Conservation (phyloP, 2,113 vertebrate species). For the Aramus guarauna region DNA sequence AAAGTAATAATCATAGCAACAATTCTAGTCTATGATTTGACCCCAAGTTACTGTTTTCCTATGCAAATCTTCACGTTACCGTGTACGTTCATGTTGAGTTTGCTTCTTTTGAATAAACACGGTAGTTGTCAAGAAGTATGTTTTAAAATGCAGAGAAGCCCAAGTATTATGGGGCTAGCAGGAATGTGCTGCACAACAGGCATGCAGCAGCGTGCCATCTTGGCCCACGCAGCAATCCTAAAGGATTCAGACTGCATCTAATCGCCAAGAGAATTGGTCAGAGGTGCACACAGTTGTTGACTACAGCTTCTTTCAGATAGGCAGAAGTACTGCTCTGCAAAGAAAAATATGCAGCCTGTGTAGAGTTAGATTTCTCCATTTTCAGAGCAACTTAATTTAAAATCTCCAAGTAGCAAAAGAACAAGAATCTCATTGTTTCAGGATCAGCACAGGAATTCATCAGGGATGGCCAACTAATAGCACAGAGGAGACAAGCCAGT, state of each 20-base stretch:
- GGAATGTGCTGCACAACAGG: background rate
- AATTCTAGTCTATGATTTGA: background rate
- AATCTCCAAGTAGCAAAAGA: background rate
- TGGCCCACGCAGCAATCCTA: background rate
- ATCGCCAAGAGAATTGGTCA: background rate
- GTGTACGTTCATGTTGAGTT: background rate
- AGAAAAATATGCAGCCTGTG: background rate
- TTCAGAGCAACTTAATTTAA: background rate
- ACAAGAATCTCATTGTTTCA: background rate
- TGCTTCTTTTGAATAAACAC: background rate
- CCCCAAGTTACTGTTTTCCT: background rate
- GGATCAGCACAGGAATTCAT: background rate
- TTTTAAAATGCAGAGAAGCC: background rate
- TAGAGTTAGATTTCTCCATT: background rate
- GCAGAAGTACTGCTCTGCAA: background rate
- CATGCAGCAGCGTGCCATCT: rapidly evolving
- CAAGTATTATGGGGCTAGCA: background rate
- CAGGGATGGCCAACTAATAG: background rate
- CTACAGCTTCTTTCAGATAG: background rate
- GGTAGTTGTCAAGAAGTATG: background rate
- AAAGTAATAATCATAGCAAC: background rate
- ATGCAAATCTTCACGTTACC: background rate
- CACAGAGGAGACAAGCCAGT: background rate
- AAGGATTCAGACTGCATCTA: background rate
- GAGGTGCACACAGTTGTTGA: background rate